phyloP scores from a whole-genome alignment of 37 sponge, comb jelly and placozoan species.

The Ephydatia muelleri region DNA sequence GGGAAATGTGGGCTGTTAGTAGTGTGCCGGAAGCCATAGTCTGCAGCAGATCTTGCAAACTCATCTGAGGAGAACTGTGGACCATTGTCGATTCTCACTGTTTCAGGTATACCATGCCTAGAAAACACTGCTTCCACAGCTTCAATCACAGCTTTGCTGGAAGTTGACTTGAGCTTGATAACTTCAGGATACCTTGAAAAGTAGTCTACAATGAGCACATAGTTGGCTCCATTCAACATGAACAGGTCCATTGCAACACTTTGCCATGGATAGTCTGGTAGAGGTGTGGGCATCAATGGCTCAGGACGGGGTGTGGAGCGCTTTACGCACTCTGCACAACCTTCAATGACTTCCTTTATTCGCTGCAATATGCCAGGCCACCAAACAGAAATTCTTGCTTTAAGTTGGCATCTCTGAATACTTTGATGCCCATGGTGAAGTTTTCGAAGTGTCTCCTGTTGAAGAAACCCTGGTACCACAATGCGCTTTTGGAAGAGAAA shows the following conservation, averaged over 20 bases:
- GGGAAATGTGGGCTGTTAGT: slow-evolving; percentile 51
- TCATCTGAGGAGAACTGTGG: slow-evolving; percentile 36
- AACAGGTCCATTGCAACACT: slow-evolving; percentile 48
- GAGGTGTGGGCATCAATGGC: slow-evolving; percentile 21
- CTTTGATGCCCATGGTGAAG: slow-evolving; percentile 19
- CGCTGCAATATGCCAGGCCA: slow-evolving; percentile 39
- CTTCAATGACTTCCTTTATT: slow-evolving; percentile 5
- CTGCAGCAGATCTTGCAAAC: slow-evolving; percentile 7
- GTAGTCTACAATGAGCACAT: slow-evolving; percentile 32
- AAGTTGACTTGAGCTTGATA: slow-evolving; percentile 13
- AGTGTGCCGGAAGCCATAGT: slow-evolving; percentile 13
- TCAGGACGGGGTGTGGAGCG: neutral
- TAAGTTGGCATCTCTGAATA: neutral
- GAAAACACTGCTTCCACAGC: slow-evolving; percentile 32
- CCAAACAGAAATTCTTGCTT: slow-evolving; percentile 23
- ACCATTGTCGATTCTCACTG: slow-evolving; percentile 34
- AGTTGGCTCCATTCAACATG: slow-evolving; percentile 14
- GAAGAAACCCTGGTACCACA: slow-evolving; percentile 3
- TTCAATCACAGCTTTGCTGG: slow-evolving; percentile 5
- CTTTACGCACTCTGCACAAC: slow-evolving; percentile 14
- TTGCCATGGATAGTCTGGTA: slow-evolving; percentile 62
- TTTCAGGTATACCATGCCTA: slow-evolving; percentile 32
- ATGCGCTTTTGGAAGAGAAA: slow-evolving; percentile 10
- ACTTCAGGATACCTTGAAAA: slow-evolving; percentile 53
- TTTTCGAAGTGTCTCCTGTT: neutral